Base-by-base conservation (phyloP, 2,113 vertebrate genomes). In the Onychorhynchus coronatus region DNA sequence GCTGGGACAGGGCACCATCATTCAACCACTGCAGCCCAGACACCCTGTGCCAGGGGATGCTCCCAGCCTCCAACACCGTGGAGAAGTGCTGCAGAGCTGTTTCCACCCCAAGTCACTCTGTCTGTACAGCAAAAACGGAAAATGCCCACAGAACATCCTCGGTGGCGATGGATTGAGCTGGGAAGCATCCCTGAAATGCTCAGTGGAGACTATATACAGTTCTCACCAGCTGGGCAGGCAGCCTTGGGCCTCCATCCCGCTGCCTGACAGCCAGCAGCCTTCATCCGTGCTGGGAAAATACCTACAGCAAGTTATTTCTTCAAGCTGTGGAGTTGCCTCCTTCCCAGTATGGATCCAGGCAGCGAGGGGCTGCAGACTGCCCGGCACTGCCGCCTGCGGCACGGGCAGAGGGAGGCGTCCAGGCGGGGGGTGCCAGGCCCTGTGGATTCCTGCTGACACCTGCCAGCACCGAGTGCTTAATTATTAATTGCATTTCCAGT, bases 401-500 rank as follows among this genome's bases (percentile, higher is more conserved):
- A 4, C 11, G 27, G 79, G 81, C 81, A 42, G 14, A 30, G 52
- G 53, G 62, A 65, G 27, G 44, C 3, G 31, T 4, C 1, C 4
- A 14, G 2, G 6, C 0, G 1, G 24, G 63, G 52, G 68, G 42
- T 52, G 63, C 95, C 68, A 11, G 70, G 74, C 72, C 75, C 66
- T 0, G 9, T 0, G 4, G 82, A 80, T 95, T 94, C 88, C 92
- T 71, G 67, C 94, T 77, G 95, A 94, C 88, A 93, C 85, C 91
- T 88, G 90, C 90, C 88, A 76, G 93, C 6, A 0, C 4, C 0
- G 16, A 41, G 50, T 5, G 46, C 72, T 96, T 90, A 96, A 97
- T 96, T 96, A 96, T 97, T 96, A 92, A 97, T 93, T 67, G 86
- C 61, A 12, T 81, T 91, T 95, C 93, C 92, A 89, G 88, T 42